Evolutionary conservation across 2,113 vertebrate species (phyloP), one percentile per base, ranked within the genome.

Genomic region (Argyrosomus japonicus): DNA sequence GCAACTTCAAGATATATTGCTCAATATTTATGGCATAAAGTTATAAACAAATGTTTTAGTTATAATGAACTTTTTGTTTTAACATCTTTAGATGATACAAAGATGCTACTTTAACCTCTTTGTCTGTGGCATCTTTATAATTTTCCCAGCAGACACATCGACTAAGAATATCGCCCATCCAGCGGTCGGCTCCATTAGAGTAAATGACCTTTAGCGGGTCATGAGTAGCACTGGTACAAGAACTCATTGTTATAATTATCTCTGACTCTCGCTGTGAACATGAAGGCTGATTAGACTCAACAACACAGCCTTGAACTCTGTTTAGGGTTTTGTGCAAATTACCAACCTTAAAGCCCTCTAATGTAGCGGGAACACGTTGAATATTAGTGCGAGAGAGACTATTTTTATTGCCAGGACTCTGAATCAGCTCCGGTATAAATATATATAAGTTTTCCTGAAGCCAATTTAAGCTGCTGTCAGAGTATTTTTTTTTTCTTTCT

Each of bases 221-320:
- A 64, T 7, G 40, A 12, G 19, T 60, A 23, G 23, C 27, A 18
- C 63, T 47, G 62, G 74, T 79, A 81, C 77, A 70, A 72, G 80
- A 17, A 32, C 77, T 83, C 45, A 40, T 63, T 69, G 79, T 76
- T 63, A 54, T 87, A 82, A 88, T 90, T 74, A 88, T 75, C 57
- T 89, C 32, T 1, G 74, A 76, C 79, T 75, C 64, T 53, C 69
- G 62, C 83, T 58, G 15, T 17, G 68, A 80, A 77, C 77, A 87
- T 7, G 64, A 82, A 58, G 77, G n/a, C 76, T 80, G 82, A 89
- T 87, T 84, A 87, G 68, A 75, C 32, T 23, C 29, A 88, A 80
- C 64, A 85, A 62, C 53, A 57, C 53, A 25, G 77, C 68, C 21
- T 27, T 79, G 61, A 88, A 84, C 76, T 86, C 7, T 0, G 48